phyloP scores from a whole-genome alignment of 53 echinoderm and acorn worm genomes.

The Paracentrotus lividus region DNA sequence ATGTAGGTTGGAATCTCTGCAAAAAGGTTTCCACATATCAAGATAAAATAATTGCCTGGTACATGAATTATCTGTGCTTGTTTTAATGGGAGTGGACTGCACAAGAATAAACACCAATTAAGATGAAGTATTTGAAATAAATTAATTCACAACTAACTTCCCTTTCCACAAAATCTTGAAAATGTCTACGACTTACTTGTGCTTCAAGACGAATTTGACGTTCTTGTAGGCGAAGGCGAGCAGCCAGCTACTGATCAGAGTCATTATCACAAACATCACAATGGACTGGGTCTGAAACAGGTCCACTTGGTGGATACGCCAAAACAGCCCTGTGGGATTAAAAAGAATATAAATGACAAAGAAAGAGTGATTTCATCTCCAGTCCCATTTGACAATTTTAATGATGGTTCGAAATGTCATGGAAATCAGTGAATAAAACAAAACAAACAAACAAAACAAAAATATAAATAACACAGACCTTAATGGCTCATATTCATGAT shows the following conservation, averaged over 20 bases:
- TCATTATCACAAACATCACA: slow-evolving; percentile 92
- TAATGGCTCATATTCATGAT: too few relatives aligned
- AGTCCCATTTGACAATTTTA: too few relatives aligned
- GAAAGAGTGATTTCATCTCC: too few relatives aligned
- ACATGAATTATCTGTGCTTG: too few relatives aligned
- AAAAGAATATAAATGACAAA: too few relatives aligned
- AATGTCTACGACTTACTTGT: slow-evolving; percentile 32
- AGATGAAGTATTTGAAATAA: too few relatives aligned
- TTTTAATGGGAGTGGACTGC: too few relatives aligned
- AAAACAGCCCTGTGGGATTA: slow-evolving; percentile 82
- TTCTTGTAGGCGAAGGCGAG: slow-evolving; percentile 99
- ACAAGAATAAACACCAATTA: too few relatives aligned
- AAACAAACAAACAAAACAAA: background rate
- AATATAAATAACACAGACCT: too few relatives aligned
- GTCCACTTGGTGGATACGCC: slow-evolving; percentile 99
- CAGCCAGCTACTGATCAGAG: slow-evolving; percentile 97
- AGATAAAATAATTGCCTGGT: too few relatives aligned
- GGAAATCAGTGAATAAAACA: background rate
- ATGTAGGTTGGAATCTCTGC: too few relatives aligned
- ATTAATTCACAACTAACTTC: background rate
- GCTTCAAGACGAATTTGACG: slow-evolving; percentile 87
- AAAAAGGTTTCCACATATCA: too few relatives aligned
- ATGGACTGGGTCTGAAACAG: slow-evolving; percentile 91
- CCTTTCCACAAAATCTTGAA: background rate
- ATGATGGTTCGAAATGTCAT: slow-evolving; percentile 2